These are phyloP conservation scores for Muscicapa comitata DNA, from an alignment of 2,797 vertebrate species.

Conservation along the genomic window DNA sequence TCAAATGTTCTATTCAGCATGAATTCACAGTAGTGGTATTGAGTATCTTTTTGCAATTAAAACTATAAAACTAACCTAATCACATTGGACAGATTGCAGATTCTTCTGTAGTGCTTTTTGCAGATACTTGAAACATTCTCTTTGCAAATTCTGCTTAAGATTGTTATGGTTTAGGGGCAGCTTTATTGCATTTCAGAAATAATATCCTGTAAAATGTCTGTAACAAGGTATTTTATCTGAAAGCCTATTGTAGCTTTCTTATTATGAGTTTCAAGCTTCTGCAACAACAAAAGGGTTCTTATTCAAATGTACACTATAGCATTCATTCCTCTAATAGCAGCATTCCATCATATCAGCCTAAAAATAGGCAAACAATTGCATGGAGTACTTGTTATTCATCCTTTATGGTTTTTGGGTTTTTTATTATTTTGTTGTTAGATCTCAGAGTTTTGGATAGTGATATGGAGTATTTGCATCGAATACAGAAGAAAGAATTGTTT, in stretches of 20 bases:
- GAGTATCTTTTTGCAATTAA: not conserved
- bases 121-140: slow-evolving; percentile 3
- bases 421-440: slow-evolving; percentile 37
- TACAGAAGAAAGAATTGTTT: not conserved
- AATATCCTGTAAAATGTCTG: slow-evolving; percentile 37
- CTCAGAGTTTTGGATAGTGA: slow-evolving; percentile 14
- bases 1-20: not conserved
- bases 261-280: slow-evolving; percentile 54
- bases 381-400: slow-evolving; percentile 62
- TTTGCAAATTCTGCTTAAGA: not conserved
- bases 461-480: not conserved
- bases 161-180: not conserved
- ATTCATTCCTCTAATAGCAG: slow-evolving; percentile 60
- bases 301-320: slow-evolving; percentile 66
- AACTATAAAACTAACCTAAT: not conserved
- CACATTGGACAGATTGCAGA: not conserved
- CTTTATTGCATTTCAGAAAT: slow-evolving; percentile 50
- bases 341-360: slow-evolving; percentile 60
- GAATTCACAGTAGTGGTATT: not conserved
- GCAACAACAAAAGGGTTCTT: slow-evolving; percentile 51
- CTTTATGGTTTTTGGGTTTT: not conserved
- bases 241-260: slow-evolving; percentile 44
- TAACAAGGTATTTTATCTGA: slow-evolving; percentile 51
- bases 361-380: slow-evolving; percentile 66
- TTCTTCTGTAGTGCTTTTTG: not conserved